These are phyloP conservation scores for Brachionus paranguensis DNA, from an alignment of 1,140 invertebrate genomes.

Conservation along the genomic window DNA sequence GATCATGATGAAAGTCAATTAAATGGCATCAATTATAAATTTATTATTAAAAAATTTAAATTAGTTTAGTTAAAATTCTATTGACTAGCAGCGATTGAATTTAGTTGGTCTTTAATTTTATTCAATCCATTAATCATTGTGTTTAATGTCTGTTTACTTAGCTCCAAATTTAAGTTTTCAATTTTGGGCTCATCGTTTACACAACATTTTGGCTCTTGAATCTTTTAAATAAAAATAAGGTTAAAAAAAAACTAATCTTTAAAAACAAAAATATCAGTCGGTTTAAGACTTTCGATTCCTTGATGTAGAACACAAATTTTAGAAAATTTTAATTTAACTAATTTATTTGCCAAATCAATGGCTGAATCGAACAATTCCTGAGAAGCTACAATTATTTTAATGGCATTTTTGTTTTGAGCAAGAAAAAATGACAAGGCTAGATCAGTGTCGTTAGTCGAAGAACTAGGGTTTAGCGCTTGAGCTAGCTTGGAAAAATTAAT, in stretches of 20 bases:
- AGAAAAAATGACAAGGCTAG: neutral
- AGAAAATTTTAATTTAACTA: constrained; percentile 56
- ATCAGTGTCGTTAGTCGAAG: neutral
- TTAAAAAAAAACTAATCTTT: neutral
- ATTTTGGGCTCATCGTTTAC: neutral
- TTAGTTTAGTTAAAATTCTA: neutral
- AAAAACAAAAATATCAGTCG: constrained; percentile 44
- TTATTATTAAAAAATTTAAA: neutral
- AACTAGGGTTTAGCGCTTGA: neutral
- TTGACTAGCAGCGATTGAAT: constrained; percentile 21
- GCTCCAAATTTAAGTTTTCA: constrained; percentile 23
- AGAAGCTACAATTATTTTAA: constrained; percentile 5
- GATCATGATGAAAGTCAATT: too few species aligned
- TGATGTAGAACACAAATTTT: constrained; percentile 59
- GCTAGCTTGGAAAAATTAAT: neutral
- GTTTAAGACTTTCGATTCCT: constrained; percentile 59
- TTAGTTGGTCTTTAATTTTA: constrained; percentile 36
- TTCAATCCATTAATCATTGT: constrained; percentile 24
- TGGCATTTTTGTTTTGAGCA: neutral
- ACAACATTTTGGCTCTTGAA: constrained; percentile 10
- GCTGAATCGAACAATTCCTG: neutral
- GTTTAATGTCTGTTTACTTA: constrained; percentile 28
- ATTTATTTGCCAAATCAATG: constrained; percentile 58
- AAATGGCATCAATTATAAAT: neutral
- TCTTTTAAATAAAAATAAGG: constrained; percentile 17